Conservation (phyloP, 1,140 invertebrate species). For the Papilio aristodemus region DNA sequence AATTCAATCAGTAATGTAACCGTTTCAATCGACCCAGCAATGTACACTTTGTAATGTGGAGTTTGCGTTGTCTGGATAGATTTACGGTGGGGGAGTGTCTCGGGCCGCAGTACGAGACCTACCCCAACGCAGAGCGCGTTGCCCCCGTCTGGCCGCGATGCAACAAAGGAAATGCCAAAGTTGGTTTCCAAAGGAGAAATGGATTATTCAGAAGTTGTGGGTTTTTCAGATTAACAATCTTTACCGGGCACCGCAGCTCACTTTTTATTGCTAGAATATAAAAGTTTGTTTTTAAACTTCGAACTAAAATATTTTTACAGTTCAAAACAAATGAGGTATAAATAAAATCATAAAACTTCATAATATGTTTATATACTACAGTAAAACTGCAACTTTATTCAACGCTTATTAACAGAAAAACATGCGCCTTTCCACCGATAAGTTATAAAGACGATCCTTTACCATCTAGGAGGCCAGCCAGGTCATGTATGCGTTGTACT, state of each 20-base stretch:
- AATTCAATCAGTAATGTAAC: background rate
- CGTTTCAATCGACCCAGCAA: conserved; percentile 34
- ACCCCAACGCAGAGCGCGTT: conserved; percentile 57
- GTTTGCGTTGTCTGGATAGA: conserved; percentile 36
- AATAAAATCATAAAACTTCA: background rate
- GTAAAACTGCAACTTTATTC: too few relatives aligned
- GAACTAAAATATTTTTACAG: conserved; percentile 7
- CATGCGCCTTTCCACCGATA: too few relatives aligned
- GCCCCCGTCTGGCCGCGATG: conserved; percentile 48
- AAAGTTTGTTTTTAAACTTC: background rate
- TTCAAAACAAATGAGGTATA: background rate
- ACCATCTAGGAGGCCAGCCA: too few relatives aligned
- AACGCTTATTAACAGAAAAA: too few relatives aligned
- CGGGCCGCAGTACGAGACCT: conserved; percentile 59
- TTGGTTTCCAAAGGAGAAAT: conserved; percentile 42
- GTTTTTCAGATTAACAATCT: conserved; percentile 32
- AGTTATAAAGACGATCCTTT: too few relatives aligned
- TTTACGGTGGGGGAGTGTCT: conserved; percentile 48
- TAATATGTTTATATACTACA: too few relatives aligned
- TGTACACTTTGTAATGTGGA: conserved; percentile 36
- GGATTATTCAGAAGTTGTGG: conserved; percentile 39
- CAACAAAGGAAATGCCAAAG: conserved; percentile 45
- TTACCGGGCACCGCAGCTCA: background rate
- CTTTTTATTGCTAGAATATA: background rate
- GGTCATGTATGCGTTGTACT: too few relatives aligned